phyloP scores from a whole-genome alignment of 2,888 invertebrate species.

The Scaptomyza flava region DNA sequence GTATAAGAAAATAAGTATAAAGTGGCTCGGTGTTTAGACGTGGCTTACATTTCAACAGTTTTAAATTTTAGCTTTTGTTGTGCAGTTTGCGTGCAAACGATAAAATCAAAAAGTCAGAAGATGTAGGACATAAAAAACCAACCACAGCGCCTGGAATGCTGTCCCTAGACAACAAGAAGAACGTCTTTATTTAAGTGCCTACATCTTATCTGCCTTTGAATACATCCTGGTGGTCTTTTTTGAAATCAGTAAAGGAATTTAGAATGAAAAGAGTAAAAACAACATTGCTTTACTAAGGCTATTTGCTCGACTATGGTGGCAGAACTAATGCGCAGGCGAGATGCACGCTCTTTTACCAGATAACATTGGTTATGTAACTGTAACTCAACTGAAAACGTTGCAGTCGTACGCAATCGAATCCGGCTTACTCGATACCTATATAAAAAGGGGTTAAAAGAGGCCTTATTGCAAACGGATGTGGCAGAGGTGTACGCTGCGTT shows the following conservation, averaged over 20 bases:
- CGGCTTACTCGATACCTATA: too few relatives aligned
- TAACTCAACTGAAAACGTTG: background rate
- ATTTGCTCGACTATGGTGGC: too few relatives aligned
- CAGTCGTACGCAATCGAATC: too few relatives aligned
- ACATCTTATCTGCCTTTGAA: slow-evolving; percentile 63
- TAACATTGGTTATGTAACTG: slow-evolving; percentile 54
- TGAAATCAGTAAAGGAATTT: slow-evolving; percentile 12
- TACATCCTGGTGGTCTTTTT: slow-evolving; percentile 55
- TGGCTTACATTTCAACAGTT: slow-evolving; percentile 73
- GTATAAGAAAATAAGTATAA: slow-evolving; percentile 64
- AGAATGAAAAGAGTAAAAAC: background rate
- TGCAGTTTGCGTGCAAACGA: slow-evolving; percentile 53
- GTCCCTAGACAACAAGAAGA: slow-evolving; percentile 39
- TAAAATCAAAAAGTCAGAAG: slow-evolving; percentile 26
- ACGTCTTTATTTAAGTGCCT: slow-evolving; percentile 76
- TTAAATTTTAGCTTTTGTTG: slow-evolving; percentile 78
- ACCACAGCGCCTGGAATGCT: slow-evolving; percentile 47
- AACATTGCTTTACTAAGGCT: slow-evolving; percentile 10
- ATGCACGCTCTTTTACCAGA: background rate
- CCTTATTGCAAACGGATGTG: too few relatives aligned
- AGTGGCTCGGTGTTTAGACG: slow-evolving; percentile 56
- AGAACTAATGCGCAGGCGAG: background rate
- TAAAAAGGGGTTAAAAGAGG: too few relatives aligned
- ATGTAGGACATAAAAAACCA: slow-evolving; percentile 8
- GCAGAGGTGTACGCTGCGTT: too few relatives aligned